Evolutionary conservation across 2,797 vertebrate genomes (phyloP).

Genomic region (Myotis vivesi): DNA sequence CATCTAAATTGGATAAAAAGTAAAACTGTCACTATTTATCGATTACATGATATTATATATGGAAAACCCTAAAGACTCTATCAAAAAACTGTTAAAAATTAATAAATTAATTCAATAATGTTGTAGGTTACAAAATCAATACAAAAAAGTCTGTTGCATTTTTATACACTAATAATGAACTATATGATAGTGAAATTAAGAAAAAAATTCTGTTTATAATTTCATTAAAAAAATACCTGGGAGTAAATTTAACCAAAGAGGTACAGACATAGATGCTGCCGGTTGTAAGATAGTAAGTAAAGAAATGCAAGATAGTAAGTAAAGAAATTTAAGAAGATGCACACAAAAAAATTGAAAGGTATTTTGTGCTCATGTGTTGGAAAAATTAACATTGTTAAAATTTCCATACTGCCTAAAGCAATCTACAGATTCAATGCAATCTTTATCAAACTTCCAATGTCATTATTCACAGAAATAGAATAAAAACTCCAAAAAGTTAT

Average conservation of each 20-base stretch:
- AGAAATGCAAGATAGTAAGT: background rate
- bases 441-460: background rate
- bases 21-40: background rate
- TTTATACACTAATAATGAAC: background rate
- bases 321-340: background rate
- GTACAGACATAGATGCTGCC: background rate
- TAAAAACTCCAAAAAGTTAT: background rate
- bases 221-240: background rate
- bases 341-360: background rate
- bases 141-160: background rate
- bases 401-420: background rate
- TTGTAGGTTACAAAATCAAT: background rate
- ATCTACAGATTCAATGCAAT: background rate
- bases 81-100: background rate
- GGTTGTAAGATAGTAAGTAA: too few relatives aligned
- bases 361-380: background rate
- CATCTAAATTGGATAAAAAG: background rate
- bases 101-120: background rate
- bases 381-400: background rate
- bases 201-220: background rate
- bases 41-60: background rate
- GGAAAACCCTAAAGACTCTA: background rate
- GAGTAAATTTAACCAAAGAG: background rate
- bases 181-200: background rate
- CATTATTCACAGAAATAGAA: background rate